Conservation (phyloP, 35 echinoderm and acorn worm genomes). For the Acanthaster planci region DNA sequence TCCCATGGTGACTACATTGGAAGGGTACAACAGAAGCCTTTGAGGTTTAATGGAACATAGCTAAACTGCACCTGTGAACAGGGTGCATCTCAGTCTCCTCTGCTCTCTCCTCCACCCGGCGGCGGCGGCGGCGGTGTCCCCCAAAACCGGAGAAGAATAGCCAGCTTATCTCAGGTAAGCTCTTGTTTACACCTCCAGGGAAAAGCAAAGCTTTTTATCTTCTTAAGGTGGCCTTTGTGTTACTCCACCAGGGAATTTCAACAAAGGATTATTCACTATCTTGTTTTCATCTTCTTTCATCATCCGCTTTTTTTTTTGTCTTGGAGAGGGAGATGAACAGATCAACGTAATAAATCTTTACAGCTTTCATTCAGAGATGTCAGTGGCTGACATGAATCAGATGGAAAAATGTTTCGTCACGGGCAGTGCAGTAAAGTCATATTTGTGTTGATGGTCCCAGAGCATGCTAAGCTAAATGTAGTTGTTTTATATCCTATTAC, state of each 20-base stretch:
- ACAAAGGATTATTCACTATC: background rate
- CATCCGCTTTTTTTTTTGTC: background rate
- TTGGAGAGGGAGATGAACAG: no score
- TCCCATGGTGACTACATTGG: constrained; percentile 21
- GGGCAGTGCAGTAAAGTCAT: no score
- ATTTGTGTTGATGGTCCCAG: no score
- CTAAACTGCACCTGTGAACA: constrained; percentile 25
- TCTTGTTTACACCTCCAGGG: constrained; percentile 15
- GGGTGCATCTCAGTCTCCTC: background rate
- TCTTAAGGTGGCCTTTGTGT: background rate
- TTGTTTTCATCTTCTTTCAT: background rate
- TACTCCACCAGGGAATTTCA: background rate
- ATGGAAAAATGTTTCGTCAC: no score
- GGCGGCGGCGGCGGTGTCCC: no score
- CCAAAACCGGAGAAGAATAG: no score
- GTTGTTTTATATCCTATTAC: no score
- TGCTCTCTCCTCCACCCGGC: no score
- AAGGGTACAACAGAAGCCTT: constrained; percentile 7
- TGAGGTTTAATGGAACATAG: constrained; percentile 25
- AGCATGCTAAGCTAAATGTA: no score
- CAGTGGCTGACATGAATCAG: no score
- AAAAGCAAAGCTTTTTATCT: constrained; percentile 24
- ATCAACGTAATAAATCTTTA: no score
- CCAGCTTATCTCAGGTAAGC: background rate
- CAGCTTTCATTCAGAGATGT: no score